Conservation (phyloP, 2,888 invertebrate species). For the Sinodicranocentrus sp. region DNA sequence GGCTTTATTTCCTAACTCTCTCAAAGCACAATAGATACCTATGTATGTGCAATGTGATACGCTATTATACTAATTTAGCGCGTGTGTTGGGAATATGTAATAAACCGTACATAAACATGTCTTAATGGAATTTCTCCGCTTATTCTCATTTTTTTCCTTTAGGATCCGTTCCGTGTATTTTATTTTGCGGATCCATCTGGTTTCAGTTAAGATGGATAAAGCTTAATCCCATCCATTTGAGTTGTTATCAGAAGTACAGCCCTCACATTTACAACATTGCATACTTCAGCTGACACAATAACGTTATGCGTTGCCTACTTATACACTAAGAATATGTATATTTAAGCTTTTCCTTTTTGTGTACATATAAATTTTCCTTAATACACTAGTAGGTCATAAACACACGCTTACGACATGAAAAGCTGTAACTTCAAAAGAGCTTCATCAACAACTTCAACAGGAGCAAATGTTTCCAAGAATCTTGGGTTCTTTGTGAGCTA, state of each 20-base stretch:
- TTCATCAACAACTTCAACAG: no score
- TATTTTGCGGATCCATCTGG: constrained; percentile 36
- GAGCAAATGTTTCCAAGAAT: neutral
- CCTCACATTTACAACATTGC: neutral
- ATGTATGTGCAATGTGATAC: no score
- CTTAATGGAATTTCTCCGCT: constrained; percentile 18
- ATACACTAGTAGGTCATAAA: constrained; percentile 37
- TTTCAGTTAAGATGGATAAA: constrained; percentile 29
- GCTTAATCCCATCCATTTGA: constrained; percentile 37
- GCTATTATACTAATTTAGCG: no score
- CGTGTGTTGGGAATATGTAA: neutral
- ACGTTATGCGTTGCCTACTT: no score
- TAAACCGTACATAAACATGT: neutral
- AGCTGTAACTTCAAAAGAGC: constrained; percentile 2
- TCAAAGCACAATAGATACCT: no score
- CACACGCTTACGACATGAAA: constrained; percentile 22
- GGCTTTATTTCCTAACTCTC: neutral
- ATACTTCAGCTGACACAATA: no score
- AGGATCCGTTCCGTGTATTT: neutral
- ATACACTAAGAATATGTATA: no score
- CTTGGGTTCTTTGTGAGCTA: no score
- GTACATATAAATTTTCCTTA: constrained; percentile 27
- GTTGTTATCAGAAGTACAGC: neutral
- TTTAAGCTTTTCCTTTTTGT: neutral
- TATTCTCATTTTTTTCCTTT: neutral